phyloP scores from a whole-genome alignment of 2,797 vertebrate species.

The Choloepus didactylus region DNA sequence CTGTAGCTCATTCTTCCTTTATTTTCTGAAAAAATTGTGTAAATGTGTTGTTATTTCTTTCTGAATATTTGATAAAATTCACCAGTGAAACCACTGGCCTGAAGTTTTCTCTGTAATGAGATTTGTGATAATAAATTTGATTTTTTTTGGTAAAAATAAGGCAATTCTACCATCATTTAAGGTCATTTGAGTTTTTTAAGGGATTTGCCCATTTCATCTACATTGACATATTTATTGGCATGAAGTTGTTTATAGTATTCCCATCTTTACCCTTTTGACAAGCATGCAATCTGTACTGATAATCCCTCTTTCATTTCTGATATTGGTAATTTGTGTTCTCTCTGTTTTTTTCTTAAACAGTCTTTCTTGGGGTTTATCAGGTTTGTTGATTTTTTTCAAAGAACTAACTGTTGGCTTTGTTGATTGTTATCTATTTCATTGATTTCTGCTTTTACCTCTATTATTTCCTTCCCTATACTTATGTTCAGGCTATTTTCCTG shows the following conservation, averaged over 20 bases:
- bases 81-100: neutral
- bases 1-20: neutral
- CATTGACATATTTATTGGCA: neutral
- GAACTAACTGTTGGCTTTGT: constrained; percentile 13
- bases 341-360: neutral
- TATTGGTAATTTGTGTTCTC: neutral
- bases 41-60: neutral
- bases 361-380: neutral
- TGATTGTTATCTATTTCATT: neutral
- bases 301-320: neutral
- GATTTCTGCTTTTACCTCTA: neutral
- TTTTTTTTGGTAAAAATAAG: neutral
- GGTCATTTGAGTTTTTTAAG: neutral
- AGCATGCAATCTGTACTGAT: neutral
- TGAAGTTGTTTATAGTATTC: neutral
- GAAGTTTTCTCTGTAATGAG: neutral
- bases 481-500: constrained; percentile 12
- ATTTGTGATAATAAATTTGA: neutral
- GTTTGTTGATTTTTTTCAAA: constrained; percentile 33
- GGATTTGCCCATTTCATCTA: neutral
- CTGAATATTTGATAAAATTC: neutral
- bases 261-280: neutral
- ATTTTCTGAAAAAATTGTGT: neutral
- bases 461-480: neutral
- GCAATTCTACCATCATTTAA: neutral